Evolutionary conservation across 2,888 invertebrate genomes (phyloP).

Genomic region (Drosophila helvetica): DNA sequence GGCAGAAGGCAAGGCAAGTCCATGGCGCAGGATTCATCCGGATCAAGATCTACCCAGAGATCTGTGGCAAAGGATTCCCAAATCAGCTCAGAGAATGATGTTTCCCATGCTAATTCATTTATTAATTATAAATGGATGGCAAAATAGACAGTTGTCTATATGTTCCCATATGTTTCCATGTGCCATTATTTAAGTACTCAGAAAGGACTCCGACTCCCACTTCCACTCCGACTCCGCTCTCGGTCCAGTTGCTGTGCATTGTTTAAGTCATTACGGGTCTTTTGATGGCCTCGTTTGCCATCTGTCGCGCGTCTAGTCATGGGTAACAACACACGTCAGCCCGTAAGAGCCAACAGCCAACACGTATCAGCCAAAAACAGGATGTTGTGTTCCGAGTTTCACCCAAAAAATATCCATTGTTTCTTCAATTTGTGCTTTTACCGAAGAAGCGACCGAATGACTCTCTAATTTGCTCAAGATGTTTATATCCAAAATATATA

Average conservation of each 20-base stretch:
- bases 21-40: too few relatives aligned
- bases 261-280: constrained; percentile 33
- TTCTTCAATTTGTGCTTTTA: too few relatives aligned
- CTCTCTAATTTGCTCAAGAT: too few relatives aligned
- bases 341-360: constrained; percentile 2
- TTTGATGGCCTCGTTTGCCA: constrained; percentile 47
- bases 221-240: neutral
- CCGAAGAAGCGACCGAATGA: too few relatives aligned
- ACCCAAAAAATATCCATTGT: neutral
- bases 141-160: constrained; percentile 5
- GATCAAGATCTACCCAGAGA: too few relatives aligned
- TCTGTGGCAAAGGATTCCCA: too few relatives aligned
- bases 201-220: constrained; percentile 8
- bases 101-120: constrained; percentile 6
- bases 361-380: constrained; percentile 5
- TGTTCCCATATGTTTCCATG: constrained; percentile 18
- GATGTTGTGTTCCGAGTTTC: neutral
- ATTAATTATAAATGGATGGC: constrained; percentile 18
- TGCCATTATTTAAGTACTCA: constrained; percentile 9
- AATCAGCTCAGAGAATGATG: neutral
- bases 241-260: constrained; percentile 5
- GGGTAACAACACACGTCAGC: constrained; percentile 14
- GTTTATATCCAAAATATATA: too few relatives aligned
- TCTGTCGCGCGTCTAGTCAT: constrained; percentile 39
- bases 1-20: too few relatives aligned